Percentiles rank a stretch among this genome's conserved stretches.
These are phyloP conservation scores for Avahi laniger DNA, from an alignment of 2,797 vertebrate species.

Conservation along the genomic window DNA sequence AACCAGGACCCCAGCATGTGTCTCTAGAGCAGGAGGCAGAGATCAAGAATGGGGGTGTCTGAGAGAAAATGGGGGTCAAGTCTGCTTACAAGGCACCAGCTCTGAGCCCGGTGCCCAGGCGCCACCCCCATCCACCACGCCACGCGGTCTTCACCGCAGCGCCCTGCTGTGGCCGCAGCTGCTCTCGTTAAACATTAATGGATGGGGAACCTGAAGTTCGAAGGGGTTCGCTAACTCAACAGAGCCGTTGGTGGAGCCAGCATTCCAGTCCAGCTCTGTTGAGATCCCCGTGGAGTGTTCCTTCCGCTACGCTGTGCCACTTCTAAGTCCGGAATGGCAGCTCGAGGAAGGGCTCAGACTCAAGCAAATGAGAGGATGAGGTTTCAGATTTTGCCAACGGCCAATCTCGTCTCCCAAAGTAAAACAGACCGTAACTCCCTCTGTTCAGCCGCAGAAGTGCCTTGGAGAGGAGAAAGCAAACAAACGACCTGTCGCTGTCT, in stretches of 20 bases:
- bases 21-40: not conserved
- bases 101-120: not conserved
- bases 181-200: not conserved
- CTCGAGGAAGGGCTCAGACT: not conserved
- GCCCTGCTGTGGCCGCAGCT: not conserved
- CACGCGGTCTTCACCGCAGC: not conserved
- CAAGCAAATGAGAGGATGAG: not conserved
- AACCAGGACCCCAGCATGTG: not conserved
- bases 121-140: not conserved
- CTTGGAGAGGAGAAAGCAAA: not conserved
- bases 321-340: not conserved
- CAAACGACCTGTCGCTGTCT: not conserved
- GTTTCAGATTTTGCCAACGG: not conserved
- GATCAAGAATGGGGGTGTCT: not conserved
- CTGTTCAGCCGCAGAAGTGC: not conserved
- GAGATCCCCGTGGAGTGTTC: not conserved
- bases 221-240: not conserved
- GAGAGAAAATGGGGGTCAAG: not conserved
- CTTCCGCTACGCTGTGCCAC: not conserved
- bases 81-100: not conserved
- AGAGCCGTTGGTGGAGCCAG: not conserved
- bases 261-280: not conserved
- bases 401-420: not conserved
- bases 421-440: not conserved
- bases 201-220: not conserved